Percentiles rank a stretch among this genome's conserved stretches.
Evolutionary conservation across 2,888 invertebrate species (phyloP).

Genomic region (Macrosiphum euphorbiae): DNA sequence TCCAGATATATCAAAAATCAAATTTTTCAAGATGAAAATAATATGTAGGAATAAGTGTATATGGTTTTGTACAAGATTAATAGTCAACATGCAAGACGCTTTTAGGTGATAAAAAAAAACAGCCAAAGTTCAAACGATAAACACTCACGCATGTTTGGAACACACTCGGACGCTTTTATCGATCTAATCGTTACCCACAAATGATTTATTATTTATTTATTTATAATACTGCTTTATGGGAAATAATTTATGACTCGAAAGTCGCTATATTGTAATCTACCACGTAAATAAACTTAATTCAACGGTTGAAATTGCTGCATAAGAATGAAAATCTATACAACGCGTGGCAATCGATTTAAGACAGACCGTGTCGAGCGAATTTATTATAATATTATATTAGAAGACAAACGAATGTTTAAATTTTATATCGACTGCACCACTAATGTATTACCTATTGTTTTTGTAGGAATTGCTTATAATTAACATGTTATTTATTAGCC

Average conservation of each 20-base stretch:
- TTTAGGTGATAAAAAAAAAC: background rate
- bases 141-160: background rate
- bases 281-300: background rate
- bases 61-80: background rate
- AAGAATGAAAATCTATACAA: background rate
- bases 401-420: background rate
- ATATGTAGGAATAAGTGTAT: background rate
- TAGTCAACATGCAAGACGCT: background rate
- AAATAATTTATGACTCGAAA: background rate
- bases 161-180: background rate
- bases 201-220: constrained; percentile 13
- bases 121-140: background rate
- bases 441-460: no score
- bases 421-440: no score
- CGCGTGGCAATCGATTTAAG: background rate
- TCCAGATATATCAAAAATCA: background rate
- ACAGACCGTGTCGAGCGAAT: background rate
- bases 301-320: background rate
- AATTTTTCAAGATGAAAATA: background rate
- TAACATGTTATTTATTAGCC: background rate
- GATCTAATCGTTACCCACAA: background rate
- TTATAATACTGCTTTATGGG: background rate
- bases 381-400: background rate
- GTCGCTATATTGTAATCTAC: background rate
- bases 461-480: no score